phyloP scores from a whole-genome alignment of 2,113 vertebrate genomes.

The Glareola pratincola region DNA sequence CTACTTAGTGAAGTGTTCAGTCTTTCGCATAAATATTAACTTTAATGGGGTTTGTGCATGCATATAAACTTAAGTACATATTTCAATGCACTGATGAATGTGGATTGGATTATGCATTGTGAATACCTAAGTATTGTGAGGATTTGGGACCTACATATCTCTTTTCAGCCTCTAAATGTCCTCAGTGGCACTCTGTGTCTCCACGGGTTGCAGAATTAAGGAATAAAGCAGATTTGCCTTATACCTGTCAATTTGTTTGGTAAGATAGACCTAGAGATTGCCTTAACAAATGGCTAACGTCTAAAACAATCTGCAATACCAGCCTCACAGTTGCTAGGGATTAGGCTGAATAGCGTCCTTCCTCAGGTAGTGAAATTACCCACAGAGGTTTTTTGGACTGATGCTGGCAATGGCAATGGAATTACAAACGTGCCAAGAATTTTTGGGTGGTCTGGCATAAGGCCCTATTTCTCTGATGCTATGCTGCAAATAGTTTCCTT shows the following conservation, averaged over 20 bases:
- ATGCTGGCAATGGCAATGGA: neutral
- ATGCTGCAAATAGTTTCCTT: neutral
- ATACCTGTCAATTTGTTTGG: neutral
- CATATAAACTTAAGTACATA: neutral
- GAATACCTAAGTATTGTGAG: neutral
- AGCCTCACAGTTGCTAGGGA: neutral
- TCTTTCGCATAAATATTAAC: neutral
- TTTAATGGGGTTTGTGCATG: neutral
- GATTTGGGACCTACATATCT: neutral
- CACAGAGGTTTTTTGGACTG: neutral
- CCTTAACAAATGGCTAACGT: neutral
- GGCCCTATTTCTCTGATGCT: neutral
- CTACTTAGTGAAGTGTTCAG: neutral
- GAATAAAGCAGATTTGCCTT: slow-evolving; percentile 6
- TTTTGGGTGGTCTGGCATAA: neutral
- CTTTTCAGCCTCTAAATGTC: neutral
- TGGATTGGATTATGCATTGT: neutral
- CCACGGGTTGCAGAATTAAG: neutral
- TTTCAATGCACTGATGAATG: neutral
- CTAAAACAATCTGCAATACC: neutral
- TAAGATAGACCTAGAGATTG: neutral
- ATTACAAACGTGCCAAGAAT: neutral
- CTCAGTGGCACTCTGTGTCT: neutral
- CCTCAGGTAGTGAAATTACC: neutral
- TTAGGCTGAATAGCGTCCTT: neutral